Evolutionary conservation across 2,113 vertebrate genomes (phyloP).

Genomic region (Tinamus guttatus): DNA sequence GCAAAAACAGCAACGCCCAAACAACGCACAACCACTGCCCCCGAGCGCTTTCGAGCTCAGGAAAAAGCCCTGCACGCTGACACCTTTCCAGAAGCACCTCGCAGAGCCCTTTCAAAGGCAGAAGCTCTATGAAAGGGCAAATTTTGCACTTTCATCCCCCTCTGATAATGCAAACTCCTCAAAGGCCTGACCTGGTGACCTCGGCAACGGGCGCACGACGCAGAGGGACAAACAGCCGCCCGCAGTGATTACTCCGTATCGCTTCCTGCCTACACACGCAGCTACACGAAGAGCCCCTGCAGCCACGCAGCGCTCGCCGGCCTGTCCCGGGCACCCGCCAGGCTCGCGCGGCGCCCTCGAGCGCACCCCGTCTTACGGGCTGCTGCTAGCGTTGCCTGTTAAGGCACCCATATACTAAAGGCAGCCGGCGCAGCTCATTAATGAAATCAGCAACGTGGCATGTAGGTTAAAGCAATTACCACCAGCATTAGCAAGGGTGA

Average conservation of each 20-base stretch:
- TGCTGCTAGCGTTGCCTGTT: not conserved
- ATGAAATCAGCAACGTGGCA: not conserved
- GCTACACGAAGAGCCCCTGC: not conserved
- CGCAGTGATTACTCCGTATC: not conserved
- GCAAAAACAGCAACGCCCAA: not conserved
- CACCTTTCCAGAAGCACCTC: not conserved
- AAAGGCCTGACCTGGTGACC: not conserved
- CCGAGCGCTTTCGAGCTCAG: not conserved
- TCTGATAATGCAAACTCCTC: not conserved
- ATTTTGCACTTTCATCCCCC: not conserved
- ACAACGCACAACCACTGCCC: not conserved
- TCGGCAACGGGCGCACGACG: rapidly evolving
- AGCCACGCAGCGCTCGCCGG: not conserved
- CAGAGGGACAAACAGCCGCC: not conserved
- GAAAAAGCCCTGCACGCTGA: not conserved
- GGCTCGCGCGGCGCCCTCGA: not conserved
- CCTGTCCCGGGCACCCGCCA: not conserved
- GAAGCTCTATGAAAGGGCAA: not conserved
- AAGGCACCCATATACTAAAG: not conserved
- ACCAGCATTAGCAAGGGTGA: not conserved
- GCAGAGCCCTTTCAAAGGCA: not conserved
- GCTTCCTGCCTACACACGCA: not conserved
- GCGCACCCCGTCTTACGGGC: not conserved
- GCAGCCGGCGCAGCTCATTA: not conserved
- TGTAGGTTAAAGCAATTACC: not conserved